phyloP scores from a whole-genome alignment of 2,113 vertebrate species.

The Budorcas taxicolor region DNA sequence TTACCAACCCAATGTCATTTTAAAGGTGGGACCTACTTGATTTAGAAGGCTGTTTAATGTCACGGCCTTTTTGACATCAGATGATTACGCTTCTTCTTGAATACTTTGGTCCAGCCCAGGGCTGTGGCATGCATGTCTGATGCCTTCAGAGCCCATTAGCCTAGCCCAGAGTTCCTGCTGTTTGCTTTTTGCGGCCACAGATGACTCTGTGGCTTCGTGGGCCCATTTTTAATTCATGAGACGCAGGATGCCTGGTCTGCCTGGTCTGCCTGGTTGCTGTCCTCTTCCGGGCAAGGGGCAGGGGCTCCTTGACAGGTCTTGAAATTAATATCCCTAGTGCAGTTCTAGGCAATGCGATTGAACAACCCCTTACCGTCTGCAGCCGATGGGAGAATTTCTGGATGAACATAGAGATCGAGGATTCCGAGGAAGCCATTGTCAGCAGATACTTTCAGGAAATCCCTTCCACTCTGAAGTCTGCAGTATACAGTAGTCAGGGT shows the following conservation, averaged over 20 bases:
- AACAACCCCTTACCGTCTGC: constrained; percentile 71
- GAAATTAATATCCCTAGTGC: constrained; percentile 47
- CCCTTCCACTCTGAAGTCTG: constrained; percentile 61
- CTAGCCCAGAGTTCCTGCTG: constrained; percentile 63
- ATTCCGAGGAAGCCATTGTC: constrained; percentile 71
- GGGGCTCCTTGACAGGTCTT: constrained; percentile 43
- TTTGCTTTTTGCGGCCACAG: constrained; percentile 56
- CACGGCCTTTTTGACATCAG: not conserved
- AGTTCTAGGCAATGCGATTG: constrained; percentile 58
- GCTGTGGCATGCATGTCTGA: not conserved
- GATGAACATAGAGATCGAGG: constrained; percentile 68
- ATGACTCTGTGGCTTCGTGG: constrained; percentile 53
- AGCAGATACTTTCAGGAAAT: constrained; percentile 70
- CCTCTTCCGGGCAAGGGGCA: constrained; percentile 4
- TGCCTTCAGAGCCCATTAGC: constrained; percentile 61
- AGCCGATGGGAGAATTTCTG: constrained; percentile 74
- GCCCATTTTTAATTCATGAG: constrained; percentile 54
- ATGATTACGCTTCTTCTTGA: constrained; percentile 49
- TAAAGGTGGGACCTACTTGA: constrained; percentile 21
- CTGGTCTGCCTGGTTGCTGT: constrained; percentile 10
- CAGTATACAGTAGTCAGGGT: constrained; percentile 74
- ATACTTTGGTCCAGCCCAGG: not conserved
- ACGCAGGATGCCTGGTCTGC: constrained; percentile 48
- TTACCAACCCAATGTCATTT: constrained; percentile 36
- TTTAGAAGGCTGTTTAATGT: constrained; percentile 32